Evolutionary conservation across 2,888 invertebrate genomes (phyloP).

Genomic region (Drosophila histrio): DNA sequence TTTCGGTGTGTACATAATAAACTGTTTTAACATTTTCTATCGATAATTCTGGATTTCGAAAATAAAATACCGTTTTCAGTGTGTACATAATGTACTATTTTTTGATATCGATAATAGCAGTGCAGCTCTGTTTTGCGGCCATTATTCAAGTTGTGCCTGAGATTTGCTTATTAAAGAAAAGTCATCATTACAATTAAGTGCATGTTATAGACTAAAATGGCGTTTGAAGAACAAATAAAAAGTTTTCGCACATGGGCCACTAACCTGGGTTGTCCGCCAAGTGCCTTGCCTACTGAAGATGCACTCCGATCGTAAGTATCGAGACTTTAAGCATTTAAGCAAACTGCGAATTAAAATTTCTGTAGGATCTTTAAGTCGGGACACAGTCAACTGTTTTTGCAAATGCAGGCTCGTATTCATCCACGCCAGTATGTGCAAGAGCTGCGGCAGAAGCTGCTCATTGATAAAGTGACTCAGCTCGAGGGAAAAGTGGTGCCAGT

Average conservation of each 20-base stretch:
- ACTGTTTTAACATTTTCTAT: slow-evolving; percentile 15
- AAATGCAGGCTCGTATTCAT: slow-evolving; percentile 78
- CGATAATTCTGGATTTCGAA: too few species aligned
- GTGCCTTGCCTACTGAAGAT: slow-evolving; percentile 77
- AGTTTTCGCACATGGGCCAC: slow-evolving; percentile 81
- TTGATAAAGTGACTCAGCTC: slow-evolving; percentile 71
- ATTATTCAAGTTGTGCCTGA: neutral
- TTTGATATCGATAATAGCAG: neutral
- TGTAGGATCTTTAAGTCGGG: slow-evolving; percentile 83
- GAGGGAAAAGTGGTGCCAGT: slow-evolving; percentile 74
- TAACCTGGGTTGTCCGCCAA: slow-evolving; percentile 76
- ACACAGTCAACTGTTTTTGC: slow-evolving; percentile 76
- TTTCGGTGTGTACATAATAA: slow-evolving; percentile 58
- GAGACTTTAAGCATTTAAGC: neutral
- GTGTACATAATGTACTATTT: slow-evolving; percentile 50
- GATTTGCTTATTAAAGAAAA: neutral
- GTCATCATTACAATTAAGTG: neutral
- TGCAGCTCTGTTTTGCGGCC: slow-evolving; percentile 1
- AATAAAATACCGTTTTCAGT: slow-evolving; percentile 35
- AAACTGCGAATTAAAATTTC: neutral
- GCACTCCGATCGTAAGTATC: slow-evolving; percentile 80
- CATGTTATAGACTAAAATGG: slow-evolving; percentile 26
- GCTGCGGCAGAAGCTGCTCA: slow-evolving; percentile 80
- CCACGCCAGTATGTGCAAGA: slow-evolving; percentile 78
- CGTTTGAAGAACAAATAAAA: slow-evolving; percentile 64